Percentiles rank a stretch among this genome's conserved stretches.
These are phyloP conservation scores for Diloba caeruleocephala DNA, from an alignment of 2,888 invertebrate genomes.

Conservation along the genomic window DNA sequence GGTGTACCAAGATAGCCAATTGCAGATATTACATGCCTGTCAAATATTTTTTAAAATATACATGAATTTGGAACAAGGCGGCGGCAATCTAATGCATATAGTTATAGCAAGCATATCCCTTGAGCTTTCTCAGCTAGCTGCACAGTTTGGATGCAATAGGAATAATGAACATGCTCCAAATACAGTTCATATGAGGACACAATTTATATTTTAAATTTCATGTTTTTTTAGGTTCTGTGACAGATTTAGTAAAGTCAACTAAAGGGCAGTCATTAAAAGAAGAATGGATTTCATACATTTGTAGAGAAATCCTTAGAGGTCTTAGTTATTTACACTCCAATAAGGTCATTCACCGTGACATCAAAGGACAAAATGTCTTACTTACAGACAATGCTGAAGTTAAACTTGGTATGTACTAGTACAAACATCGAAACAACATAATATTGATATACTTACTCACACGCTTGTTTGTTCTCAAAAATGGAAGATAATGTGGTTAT, in stretches of 20 bases:
- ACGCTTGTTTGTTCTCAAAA: conserved; percentile 3
- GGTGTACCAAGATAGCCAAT: no score
- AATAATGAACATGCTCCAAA: not conserved
- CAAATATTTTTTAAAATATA: no score
- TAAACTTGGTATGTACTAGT: conserved; percentile 93
- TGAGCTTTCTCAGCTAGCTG: no score
- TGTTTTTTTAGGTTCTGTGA: conserved; percentile 93
- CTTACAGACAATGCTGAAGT: conserved; percentile 99
- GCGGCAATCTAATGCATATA: no score
- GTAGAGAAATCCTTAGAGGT: conserved; percentile 98
- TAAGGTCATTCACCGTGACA: conserved; percentile 99
- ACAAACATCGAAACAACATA: conserved; percentile 14
- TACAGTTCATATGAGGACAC: no score
- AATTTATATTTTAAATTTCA: not conserved
- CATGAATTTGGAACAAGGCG: no score
- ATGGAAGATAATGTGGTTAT: conserved; percentile 1
- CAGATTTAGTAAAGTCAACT: conserved; percentile 99
- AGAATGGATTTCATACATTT: conserved; percentile 99
- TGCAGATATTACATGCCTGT: no score
- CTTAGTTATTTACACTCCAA: conserved; percentile 99
- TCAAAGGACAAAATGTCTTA: conserved; percentile 99
- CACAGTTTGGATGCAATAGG: no score
- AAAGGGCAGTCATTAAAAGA: conserved; percentile 99
- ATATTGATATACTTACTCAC: conserved; percentile 7
- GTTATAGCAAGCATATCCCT: no score